Conservation (phyloP, 2,797 vertebrate genomes). For the Acrocephalus scirpaceus region DNA sequence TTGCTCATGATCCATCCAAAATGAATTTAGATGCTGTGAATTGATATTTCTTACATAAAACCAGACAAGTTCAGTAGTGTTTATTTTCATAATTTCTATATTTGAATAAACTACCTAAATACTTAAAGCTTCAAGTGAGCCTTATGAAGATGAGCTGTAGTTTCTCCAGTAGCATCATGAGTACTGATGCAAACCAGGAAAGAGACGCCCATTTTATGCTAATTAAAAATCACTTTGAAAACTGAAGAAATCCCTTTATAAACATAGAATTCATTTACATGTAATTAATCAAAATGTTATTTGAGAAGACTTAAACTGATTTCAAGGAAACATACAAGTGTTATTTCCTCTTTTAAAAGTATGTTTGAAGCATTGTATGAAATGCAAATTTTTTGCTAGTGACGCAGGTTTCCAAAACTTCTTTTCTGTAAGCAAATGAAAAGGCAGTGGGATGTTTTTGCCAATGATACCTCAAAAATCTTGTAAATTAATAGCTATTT, state of each 20-base stretch:
- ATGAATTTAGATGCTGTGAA: not conserved
- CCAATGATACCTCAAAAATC: not conserved
- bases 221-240: slow-evolving; percentile 41
- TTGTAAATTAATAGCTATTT: not conserved
- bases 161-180: not conserved
- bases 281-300: slow-evolving; percentile 34
- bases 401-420: not conserved
- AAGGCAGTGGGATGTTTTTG: not conserved
- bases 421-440: not conserved
- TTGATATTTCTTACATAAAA: not conserved
- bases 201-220: not conserved
- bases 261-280: slow-evolving; percentile 49
- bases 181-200: not conserved
- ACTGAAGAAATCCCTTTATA: slow-evolving; percentile 16
- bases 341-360: slow-evolving; percentile 15
- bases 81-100: not conserved
- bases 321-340: slow-evolving; percentile 16
- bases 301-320: not conserved
- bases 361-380: not conserved
- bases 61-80: not conserved
- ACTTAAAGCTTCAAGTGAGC: not conserved
- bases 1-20: not conserved
- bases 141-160: not conserved
- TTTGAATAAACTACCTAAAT: not conserved
- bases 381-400: not conserved